Percentiles rank a stretch among this genome's conserved stretches.
These are phyloP conservation scores for Parazoanthus atlanticus DNA, from an alignment of 92 coral and sea anemone species.

Conservation along the genomic window DNA sequence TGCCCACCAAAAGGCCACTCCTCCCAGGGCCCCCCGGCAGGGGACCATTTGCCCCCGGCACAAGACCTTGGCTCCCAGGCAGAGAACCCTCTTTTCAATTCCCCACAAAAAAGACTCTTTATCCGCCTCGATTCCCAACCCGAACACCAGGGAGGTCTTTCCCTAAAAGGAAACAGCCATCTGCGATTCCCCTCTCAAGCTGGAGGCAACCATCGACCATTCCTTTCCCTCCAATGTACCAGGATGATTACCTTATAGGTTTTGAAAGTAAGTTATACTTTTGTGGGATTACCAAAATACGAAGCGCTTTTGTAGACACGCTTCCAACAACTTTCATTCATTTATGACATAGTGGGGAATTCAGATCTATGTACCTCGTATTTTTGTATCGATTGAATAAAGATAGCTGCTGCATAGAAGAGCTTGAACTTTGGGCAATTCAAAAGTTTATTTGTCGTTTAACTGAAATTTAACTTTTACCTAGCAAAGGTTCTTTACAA, in stretches of 20 bases:
- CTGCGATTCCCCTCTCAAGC: background rate
- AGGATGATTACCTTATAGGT: background rate
- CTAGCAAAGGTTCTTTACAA: no score
- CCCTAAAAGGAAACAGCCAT: background rate
- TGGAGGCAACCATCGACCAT: constrained; percentile 20
- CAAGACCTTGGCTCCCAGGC: background rate
- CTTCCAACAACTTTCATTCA: no score
- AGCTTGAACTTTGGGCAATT: no score
- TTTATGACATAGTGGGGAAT: no score
- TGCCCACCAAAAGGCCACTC: background rate
- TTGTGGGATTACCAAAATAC: background rate
- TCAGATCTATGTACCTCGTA: no score
- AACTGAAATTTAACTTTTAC: no score
- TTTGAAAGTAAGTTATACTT: constrained; percentile 24
- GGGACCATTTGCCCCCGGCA: constrained; percentile 1
- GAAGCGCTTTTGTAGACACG: background rate
- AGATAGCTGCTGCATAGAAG: no score
- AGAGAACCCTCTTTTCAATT: constrained; percentile 15
- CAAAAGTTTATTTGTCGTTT: no score
- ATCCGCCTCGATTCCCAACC: background rate
- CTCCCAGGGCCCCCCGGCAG: background rate
- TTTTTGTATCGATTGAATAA: no score
- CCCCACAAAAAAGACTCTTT: background rate
- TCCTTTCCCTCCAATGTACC: constrained; percentile 35
- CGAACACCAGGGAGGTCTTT: background rate